Evolutionary conservation across 2,113 vertebrate genomes (phyloP).

Genomic region (Platanista minor): DNA sequence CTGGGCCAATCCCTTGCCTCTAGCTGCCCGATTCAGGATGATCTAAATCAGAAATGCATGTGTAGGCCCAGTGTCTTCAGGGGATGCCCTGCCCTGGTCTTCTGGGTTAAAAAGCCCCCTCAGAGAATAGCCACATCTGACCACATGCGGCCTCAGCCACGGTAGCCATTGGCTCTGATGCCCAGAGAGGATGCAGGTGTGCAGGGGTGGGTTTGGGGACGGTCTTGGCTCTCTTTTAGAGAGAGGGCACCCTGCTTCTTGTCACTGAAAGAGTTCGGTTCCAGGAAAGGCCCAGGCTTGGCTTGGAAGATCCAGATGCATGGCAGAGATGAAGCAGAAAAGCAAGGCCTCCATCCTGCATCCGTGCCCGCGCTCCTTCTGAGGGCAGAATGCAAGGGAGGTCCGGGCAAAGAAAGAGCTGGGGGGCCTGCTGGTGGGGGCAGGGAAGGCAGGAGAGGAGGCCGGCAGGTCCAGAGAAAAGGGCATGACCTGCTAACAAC

Average conservation of each 20-base stretch:
- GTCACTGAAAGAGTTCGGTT: neutral
- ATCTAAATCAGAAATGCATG: slow-evolving; percentile 82
- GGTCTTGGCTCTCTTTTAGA: neutral
- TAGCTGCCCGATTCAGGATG: slow-evolving; percentile 86
- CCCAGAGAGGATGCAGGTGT: accelerated
- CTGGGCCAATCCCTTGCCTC: slow-evolving; percentile 86
- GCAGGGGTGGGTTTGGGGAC: neutral
- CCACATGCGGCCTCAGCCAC: neutral
- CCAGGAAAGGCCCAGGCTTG: neutral
- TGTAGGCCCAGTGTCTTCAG: slow-evolving; percentile 80
- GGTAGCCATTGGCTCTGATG: accelerated
- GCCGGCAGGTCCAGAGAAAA: neutral
- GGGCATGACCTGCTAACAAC: slow-evolving; percentile 9
- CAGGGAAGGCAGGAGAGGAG: neutral
- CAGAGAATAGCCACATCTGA: neutral
- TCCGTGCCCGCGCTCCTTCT: neutral
- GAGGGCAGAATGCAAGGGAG: neutral
- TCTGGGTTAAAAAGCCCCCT: neutral
- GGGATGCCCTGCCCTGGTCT: slow-evolving; percentile 77
- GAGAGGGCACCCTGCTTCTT: neutral
- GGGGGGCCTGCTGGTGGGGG: neutral
- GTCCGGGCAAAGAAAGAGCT: neutral
- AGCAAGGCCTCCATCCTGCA: no score
- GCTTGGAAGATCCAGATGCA: neutral
- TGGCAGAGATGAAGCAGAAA: neutral